These are phyloP conservation scores for Rhogogaster chlorosoma DNA, from an alignment of 2,888 invertebrate genomes.

Conservation along the genomic window DNA sequence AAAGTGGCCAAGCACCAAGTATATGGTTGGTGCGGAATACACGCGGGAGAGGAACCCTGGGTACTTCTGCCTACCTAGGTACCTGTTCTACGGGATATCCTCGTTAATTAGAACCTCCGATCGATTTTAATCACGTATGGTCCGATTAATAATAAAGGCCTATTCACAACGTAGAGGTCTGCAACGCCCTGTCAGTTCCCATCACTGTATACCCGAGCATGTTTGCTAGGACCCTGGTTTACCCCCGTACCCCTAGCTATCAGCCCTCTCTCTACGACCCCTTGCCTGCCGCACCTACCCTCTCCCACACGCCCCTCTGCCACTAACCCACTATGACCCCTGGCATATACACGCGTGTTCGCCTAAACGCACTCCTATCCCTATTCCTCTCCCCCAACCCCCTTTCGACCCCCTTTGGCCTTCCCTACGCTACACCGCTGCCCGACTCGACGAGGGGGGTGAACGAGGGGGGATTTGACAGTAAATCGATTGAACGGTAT, in stretches of 20 bases:
- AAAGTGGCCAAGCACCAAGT: not conserved
- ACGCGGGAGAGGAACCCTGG: slow-evolving; percentile 4
- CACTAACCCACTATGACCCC: slow-evolving; percentile 59
- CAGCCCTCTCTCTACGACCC: slow-evolving; percentile 51
- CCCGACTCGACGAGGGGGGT: slow-evolving; percentile 39
- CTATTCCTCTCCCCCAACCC: slow-evolving; percentile 52
- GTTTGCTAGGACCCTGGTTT: slow-evolving; percentile 59
- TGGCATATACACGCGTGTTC: slow-evolving; percentile 60
- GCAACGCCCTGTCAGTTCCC: slow-evolving; percentile 57
- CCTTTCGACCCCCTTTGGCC: slow-evolving; percentile 55
- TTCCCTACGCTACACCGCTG: slow-evolving; percentile 54
- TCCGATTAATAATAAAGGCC: slow-evolving; percentile 52
- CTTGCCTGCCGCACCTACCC: slow-evolving; percentile 51
- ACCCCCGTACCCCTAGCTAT: slow-evolving; percentile 38
- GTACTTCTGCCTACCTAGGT: not conserved
- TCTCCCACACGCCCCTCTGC: slow-evolving; percentile 52
- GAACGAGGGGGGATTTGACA: slow-evolving; percentile 73
- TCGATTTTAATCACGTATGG: slow-evolving; percentile 48
- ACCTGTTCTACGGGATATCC: slow-evolving; percentile 27
- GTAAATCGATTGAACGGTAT: slow-evolving; percentile 78
- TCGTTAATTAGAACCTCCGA: slow-evolving; percentile 40
- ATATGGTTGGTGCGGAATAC: slow-evolving; percentile 4
- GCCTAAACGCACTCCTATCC: slow-evolving; percentile 59
- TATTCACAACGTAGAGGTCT: slow-evolving; percentile 37
- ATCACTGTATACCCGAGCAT: slow-evolving; percentile 58